Evolutionary conservation across 2,888 invertebrate genomes (phyloP), one percentile per base, ranked within the genome.

Genomic region (Eledone cirrhosa): DNA sequence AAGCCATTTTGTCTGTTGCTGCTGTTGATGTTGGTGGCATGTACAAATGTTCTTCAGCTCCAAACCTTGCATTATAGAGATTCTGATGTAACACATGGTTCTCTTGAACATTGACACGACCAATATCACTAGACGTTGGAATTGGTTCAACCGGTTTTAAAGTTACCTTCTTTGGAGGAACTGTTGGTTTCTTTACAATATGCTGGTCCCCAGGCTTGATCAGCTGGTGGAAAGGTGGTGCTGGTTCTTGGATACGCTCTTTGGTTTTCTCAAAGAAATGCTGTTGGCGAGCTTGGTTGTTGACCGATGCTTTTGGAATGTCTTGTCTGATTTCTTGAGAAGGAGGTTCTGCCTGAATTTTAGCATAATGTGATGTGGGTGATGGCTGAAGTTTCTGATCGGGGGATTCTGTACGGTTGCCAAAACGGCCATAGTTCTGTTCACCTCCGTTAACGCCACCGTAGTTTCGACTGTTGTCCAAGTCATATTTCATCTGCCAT

Each of bases 221-320:
- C 27, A 86, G 80, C 78, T 88, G 88, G 77, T 88, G 87, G 84
- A 87, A 88, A 27, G 88, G 86, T 33, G 87, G 87, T 8, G 82
- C 80, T 3, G 84, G 82, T 59, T 87, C 88, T 53, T 85, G 86
- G 72, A 82, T 83, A 48, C 85, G 80, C 8, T 87, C 85, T 24
- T 81, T 79, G 22, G 89, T 86, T 82, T 88, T 88, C 82, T 88
- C 87, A 80, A 88, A 89, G 80, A 87, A 87, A 77, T 86, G 84
- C n/a, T 85, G 86, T 81, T 87, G 88, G 47, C 84, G 80, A 29
- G 83, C 80, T 67, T 86, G 84, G 80, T 85, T 86, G 29, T 84
- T 83, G 24, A 88, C 87, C 78, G 88, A 88, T 78, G 89, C 86
- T 65, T 89, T 86, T 33, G 89, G 84, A 27, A 88, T 85, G 81